phyloP scores from a whole-genome alignment of 23 tunicate genomes.

The Clavelina lepadiformis region DNA sequence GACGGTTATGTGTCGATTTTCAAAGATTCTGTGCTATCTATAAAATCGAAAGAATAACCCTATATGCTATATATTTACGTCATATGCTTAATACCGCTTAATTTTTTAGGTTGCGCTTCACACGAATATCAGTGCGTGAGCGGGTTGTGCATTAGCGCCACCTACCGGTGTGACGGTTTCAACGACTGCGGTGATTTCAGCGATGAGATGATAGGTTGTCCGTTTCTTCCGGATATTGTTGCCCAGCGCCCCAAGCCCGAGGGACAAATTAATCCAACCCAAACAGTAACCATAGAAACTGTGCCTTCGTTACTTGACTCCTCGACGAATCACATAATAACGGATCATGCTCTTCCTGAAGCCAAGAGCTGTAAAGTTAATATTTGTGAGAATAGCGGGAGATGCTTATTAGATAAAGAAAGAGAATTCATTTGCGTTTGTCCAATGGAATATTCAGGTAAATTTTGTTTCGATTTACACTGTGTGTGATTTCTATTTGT shows the following conservation, averaged over 20 bases:
- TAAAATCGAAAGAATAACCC: too few species aligned
- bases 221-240: slow-evolving; percentile 5
- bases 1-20: too few species aligned
- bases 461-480: background rate
- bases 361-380: background rate
- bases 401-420: slow-evolving; percentile 8
- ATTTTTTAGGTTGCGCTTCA: slow-evolving; percentile 9
- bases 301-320: background rate
- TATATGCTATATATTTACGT: too few species aligned
- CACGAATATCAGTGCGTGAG: slow-evolving; percentile 39
- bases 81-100: background rate
- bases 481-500: background rate
- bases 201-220: slow-evolving; percentile 52
- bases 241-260: background rate
- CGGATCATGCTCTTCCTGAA: background rate
- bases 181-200: slow-evolving; percentile 75
- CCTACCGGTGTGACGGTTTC: slow-evolving; percentile 52
- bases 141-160: slow-evolving; percentile 46
- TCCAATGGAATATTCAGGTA: slow-evolving; percentile 38
- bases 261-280: background rate
- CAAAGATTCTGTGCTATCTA: too few species aligned
- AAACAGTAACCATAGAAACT: background rate
- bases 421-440: slow-evolving; percentile 17
- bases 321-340: background rate
- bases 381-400: slow-evolving; percentile 41